Percentiles rank a stretch among this genome's conserved stretches.
These are phyloP conservation scores for Drosophila truncata DNA, from an alignment of 1,140 invertebrate species.

Conservation along the genomic window DNA sequence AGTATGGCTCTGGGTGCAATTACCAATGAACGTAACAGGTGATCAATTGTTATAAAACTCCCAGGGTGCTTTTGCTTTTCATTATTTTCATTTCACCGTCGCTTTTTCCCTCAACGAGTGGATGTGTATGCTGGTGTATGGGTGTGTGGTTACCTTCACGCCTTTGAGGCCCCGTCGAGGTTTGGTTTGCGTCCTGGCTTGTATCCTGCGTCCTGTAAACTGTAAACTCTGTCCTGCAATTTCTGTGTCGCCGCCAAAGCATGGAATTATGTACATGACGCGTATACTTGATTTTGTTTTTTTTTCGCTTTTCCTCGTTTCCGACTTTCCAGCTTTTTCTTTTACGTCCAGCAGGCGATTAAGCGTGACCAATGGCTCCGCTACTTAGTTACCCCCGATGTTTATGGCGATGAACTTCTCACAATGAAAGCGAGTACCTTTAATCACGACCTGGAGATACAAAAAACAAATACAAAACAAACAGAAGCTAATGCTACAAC, in stretches of 20 bases:
- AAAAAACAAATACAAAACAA: not conserved
- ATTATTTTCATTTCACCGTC: conserved; percentile 78
- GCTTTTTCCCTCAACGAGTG: conserved; percentile 9
- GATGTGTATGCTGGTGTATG: not conserved
- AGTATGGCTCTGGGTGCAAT: conserved; percentile 85
- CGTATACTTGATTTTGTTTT: conserved; percentile 67
- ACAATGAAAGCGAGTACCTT: conserved; percentile 57
- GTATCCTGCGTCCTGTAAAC: conserved; percentile 15
- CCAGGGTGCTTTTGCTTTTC: conserved; percentile 85
- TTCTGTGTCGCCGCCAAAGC: conserved; percentile 52
- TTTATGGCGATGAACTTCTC: conserved; percentile 52
- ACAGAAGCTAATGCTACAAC: not conserved
- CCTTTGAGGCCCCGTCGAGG: conserved; percentile 34
- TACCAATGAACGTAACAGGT: conserved; percentile 85
- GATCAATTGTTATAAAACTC: conserved; percentile 85
- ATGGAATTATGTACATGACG: conserved; percentile 69
- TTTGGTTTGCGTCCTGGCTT: conserved; percentile 13
- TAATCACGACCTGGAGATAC: conserved; percentile 52
- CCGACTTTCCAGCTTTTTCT: not conserved
- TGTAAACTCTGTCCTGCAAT: conserved; percentile 30
- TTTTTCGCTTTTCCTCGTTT: not conserved
- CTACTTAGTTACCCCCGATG: conserved; percentile 54
- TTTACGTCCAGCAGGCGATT: conserved; percentile 59
- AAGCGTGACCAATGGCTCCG: conserved; percentile 78
- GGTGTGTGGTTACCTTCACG: conserved; percentile 33